phyloP scores from a whole-genome alignment of 2,113 vertebrate genomes.

The Corynorhinus townsendii region DNA sequence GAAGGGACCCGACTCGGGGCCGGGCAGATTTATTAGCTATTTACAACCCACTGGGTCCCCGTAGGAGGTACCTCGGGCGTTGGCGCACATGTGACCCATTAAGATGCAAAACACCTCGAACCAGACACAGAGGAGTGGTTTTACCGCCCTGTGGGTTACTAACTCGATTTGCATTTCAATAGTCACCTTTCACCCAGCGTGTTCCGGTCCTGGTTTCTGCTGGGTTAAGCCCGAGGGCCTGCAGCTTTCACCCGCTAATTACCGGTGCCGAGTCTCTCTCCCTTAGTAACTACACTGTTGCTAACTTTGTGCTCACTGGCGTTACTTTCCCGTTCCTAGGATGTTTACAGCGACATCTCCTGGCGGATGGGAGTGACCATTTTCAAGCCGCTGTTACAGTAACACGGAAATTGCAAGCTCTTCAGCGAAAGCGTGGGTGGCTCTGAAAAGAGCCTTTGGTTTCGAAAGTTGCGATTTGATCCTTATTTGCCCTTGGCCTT shows the following conservation, averaged over 20 bases:
- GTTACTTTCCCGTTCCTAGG: neutral
- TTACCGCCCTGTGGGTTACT: neutral
- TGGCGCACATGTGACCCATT: neutral
- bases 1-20: accelerated
- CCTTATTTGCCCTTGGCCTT: neutral
- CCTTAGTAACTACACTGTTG: too few relatives aligned
- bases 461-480: accelerated
- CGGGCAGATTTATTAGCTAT: too few relatives aligned
- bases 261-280: too few relatives aligned
- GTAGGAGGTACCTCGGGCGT: neutral
- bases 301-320: neutral
- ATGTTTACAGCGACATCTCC: accelerated
- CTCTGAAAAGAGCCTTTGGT: neutral
- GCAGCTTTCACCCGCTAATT: accelerated
- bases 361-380: too few relatives aligned
- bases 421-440: neutral
- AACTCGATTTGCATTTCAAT: neutral
- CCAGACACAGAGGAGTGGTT: accelerated
- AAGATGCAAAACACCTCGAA: neutral
- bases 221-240: accelerated
- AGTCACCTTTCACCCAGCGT: too few relatives aligned
- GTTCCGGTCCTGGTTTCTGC: accelerated
- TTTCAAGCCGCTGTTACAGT: too few relatives aligned
- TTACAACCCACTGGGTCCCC: neutral
- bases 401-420: neutral